Evolutionary conservation across 2,888 invertebrate species (phyloP), one percentile per base, ranked within the genome.

Genomic region (Lithosia quadra): DNA sequence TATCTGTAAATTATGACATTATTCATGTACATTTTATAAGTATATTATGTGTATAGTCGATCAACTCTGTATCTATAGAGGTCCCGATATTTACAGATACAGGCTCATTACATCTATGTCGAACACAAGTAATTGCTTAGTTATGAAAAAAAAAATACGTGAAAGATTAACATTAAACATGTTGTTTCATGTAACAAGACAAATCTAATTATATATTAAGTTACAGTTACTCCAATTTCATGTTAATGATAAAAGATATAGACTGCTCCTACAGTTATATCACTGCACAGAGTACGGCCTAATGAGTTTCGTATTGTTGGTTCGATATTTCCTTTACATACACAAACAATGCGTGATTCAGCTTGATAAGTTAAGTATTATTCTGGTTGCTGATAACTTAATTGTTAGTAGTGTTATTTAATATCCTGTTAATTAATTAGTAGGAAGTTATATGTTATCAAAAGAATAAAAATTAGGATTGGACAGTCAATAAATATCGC

Each of bases 141-240:
- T n/a, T n/a, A n/a, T n/a, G n/a, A n/a, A n/a, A n/a, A n/a, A n/a
- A n/a, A n/a, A 66, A 33, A 56, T 68, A 60, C 79, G 73, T 77
- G 64, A 71, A 69, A 63, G 65, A 73, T 57, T 28, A 55, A 62
- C 59, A 62, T 58, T 58, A 28, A 63, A 67, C 63, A 24, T 58
- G 39, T 53, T 53, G 21, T 62, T 69, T 62, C 62, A 49, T 53
- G 62, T 58, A 69, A 65, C 62, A n/a, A 65, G 62, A 69, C 62
- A 58, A 58, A 21, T 62, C 28, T 70, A 67, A 67, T 70, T 70
- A 70, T 61, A 65, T 61, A 70, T 61, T 60, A 49, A 33, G 36
- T 60, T 67, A 70, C 70, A 57, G 64, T 67, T 70, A 64, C 58
- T 62, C 61, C 34, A 65, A 65, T 65, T 65, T 65, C 61, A 53